These are phyloP conservation scores for Seriola quinqueradiata DNA, from an alignment of 2,113 vertebrate genomes.

Conservation along the genomic window DNA sequence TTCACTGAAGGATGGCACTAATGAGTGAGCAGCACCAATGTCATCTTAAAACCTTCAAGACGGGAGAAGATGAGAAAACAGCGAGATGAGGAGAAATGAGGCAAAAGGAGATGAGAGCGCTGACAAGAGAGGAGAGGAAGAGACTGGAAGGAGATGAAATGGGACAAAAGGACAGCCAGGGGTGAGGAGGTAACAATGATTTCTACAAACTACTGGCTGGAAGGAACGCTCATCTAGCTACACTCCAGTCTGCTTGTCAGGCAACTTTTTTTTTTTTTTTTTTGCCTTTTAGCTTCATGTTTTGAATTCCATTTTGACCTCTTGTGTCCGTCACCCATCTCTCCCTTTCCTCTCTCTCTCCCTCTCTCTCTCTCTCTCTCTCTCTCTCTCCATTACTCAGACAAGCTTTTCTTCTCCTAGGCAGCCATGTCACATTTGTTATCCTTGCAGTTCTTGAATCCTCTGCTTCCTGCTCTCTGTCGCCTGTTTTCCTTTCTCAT, in stretches of 20 bases:
- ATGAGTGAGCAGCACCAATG: conserved; percentile 66
- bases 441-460: conserved; percentile 35
- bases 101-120: conserved; percentile 32
- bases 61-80: conserved; percentile 24
- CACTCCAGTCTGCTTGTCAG: conserved; percentile 19
- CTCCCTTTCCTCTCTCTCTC: not conserved
- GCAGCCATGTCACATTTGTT: conserved; percentile 52
- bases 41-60: conserved; percentile 65
- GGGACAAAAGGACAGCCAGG: conserved; percentile 43
- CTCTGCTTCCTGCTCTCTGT: not conserved
- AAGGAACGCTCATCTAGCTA: conserved; percentile 40
- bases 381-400: conserved; percentile 37
- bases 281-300: not conserved
- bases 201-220: conserved; percentile 48
- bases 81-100: conserved; percentile 53
- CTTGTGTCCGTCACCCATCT: conserved; percentile 1
- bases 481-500: not conserved
- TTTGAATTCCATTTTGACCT: conserved; percentile 41
- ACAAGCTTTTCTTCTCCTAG: conserved; percentile 22
- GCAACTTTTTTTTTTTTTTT: not conserved
- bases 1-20: conserved; percentile 49
- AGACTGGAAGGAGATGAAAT: conserved; percentile 36
- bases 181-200: conserved; percentile 54
- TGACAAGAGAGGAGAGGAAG: conserved; percentile 44
- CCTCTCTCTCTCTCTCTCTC: not conserved